phyloP scores from a whole-genome alignment of 2,888 invertebrate species.

The Cotesia congregata region DNA sequence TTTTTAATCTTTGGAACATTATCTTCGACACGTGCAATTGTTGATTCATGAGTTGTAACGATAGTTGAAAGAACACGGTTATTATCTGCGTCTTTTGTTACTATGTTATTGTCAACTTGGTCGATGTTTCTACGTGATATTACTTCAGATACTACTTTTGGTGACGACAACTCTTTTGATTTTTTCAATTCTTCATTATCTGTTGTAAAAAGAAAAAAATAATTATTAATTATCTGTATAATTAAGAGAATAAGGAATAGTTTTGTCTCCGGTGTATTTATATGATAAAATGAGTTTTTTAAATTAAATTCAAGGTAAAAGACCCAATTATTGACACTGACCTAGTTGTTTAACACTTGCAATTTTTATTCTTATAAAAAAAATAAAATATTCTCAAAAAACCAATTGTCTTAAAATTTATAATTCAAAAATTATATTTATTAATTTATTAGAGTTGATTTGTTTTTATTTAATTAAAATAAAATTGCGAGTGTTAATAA shows the following conservation, averaged over 20 bases:
- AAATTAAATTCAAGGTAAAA: too few relatives aligned
- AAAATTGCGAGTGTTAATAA: too few relatives aligned
- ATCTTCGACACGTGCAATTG: conserved; percentile 53
- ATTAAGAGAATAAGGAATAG: neutral
- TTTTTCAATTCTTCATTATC: conserved; percentile 30
- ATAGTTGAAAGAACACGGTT: conserved; percentile 55
- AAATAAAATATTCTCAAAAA: too few relatives aligned
- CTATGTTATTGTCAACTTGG: conserved; percentile 40
- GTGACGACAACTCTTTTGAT: conserved; percentile 34
- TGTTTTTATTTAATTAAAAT: too few relatives aligned
- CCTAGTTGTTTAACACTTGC: too few relatives aligned
- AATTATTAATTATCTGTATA: neutral
- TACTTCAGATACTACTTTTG: conserved; percentile 36
- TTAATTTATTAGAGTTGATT: too few relatives aligned
- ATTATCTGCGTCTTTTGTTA: conserved; percentile 52
- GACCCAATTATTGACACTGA: too few relatives aligned
- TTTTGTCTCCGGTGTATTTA: neutral
- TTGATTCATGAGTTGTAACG: conserved; percentile 54
- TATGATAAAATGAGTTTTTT: too few relatives aligned
- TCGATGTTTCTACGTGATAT: conserved; percentile 22
- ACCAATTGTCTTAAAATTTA: too few relatives aligned
- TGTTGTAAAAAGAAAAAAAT: neutral
- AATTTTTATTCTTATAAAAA: too few relatives aligned
- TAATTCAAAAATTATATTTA: too few relatives aligned
- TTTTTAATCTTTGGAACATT: conserved; percentile 39